Base-by-base conservation (phyloP, 2,113 vertebrate genomes). In the Lagopus leucura region DNA sequence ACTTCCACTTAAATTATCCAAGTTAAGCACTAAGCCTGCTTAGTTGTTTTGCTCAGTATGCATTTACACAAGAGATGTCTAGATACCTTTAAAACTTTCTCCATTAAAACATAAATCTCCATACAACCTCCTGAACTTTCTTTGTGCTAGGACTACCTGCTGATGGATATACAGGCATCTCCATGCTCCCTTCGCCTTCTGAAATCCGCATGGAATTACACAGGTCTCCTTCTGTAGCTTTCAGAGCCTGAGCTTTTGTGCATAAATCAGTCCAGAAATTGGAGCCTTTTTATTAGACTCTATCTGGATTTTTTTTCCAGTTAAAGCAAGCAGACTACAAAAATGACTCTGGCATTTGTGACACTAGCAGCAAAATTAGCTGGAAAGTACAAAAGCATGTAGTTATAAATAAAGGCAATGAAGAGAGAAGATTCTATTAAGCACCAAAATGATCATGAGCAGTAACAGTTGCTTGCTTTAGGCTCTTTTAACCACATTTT, bases 391-490 rank as follows among this genome's bases (percentile, higher is more conserved):
- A 69, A 66, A 88, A 90, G 30, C 70, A 75, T 13, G 58, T 14
- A 74, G 50, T 55, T 82, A 79, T 30, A 86, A 89, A 82, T 67
- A 83, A 76, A 90, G 91, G 42, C 65, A 88, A 30, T 20, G 63
- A 93, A 88, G 36, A 82, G 94, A 77, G 30, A 89, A 74, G 65
- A 86, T 71, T 86, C 50, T 57, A 78, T 88, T 92, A 88, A 93
- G 71, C 32, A 78, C 38, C 19, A 57, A 65, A 86, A 58, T 43
- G 14, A 71, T 86, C 34, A 50, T 36, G 13, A 94, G 22, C 47
- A 60, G 45, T 77, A 70, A 40, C 40, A 45, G 34, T 70, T 90
- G 65, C 67, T 65, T 83, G 47, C 74, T 92, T 89, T 57, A 94
- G 73, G 80, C 65, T 67, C 57, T 83, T 92, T 85, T 38, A 82